Evolutionary conservation across 2,797 vertebrate species (phyloP).

Genomic region (Micrastur ruficollis): DNA sequence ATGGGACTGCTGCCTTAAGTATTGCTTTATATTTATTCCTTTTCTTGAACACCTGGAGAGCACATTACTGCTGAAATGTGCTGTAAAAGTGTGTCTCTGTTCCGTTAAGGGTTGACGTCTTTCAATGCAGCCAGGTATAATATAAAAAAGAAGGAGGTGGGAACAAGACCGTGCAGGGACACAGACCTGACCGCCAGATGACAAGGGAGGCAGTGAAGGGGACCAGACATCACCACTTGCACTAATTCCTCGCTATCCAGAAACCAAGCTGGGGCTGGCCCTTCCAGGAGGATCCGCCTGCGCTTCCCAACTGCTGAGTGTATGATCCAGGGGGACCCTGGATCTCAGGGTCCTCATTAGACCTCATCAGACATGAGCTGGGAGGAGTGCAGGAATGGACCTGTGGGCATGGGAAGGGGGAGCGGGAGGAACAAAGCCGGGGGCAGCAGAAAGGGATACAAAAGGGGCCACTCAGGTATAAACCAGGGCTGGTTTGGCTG

Average conservation of each 20-base stretch:
- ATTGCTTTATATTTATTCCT: neutral
- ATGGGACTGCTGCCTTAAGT: neutral
- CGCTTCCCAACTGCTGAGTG: neutral
- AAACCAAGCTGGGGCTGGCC: neutral
- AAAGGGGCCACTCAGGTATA: neutral
- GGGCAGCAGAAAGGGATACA: neutral
- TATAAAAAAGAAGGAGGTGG: neutral
- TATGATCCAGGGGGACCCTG: neutral
- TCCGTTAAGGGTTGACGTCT: neutral
- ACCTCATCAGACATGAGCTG: rapidly evolving
- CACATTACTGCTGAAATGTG: neutral
- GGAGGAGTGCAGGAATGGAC: neutral
- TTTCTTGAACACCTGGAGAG: neutral
- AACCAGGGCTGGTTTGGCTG: rapidly evolving
- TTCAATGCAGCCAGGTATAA: neutral
- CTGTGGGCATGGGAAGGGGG: neutral
- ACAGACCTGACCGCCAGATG: neutral
- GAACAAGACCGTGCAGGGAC: neutral
- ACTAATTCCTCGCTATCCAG: neutral
- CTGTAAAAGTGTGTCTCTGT: neutral
- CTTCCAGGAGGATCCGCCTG: neutral
- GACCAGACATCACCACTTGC: neutral
- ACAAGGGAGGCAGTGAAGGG: neutral
- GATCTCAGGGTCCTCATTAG: too few species aligned
- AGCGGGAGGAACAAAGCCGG: rapidly evolving